Evolutionary conservation across 1,140 invertebrate genomes (phyloP).

Genomic region (Drosophila simulans): DNA sequence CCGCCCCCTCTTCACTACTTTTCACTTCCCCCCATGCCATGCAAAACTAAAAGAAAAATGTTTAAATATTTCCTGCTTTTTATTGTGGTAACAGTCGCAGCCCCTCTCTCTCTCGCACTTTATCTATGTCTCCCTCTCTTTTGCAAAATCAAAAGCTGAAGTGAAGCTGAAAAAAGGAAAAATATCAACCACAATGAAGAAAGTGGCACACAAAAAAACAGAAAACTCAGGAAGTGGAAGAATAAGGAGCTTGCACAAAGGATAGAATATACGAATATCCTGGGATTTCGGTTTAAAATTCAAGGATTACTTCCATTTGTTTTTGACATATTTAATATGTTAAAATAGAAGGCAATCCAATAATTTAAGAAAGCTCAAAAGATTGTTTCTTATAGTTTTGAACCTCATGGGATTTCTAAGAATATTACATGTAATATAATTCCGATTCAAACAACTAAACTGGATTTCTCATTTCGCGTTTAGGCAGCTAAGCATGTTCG

Average conservation of each 20-base stretch:
- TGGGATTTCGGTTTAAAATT: not conserved
- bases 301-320: not conserved
- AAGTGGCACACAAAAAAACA: conserved; percentile 19
- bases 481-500: too few relatives aligned
- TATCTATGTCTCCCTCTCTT: not conserved
- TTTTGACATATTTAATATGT: not conserved
- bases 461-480: too few relatives aligned
- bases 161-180: conserved; percentile 22
- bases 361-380: not conserved
- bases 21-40: conserved; percentile 33
- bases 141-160: conserved; percentile 52
- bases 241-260: not conserved
- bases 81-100: conserved; percentile 69
- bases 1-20: conserved; percentile 29
- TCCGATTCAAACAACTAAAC: too few relatives aligned
- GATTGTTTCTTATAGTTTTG: too few relatives aligned
- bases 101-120: not conserved
- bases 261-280: not conserved
- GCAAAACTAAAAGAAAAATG: conserved; percentile 84
- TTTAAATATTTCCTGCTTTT: conserved; percentile 84
- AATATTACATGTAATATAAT: too few relatives aligned
- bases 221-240: conserved; percentile 16
- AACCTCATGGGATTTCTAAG: too few relatives aligned
- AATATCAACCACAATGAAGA: conserved; percentile 35
- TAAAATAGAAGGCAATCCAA: not conserved